Evolutionary conservation across 2,797 vertebrate species (phyloP).

Genomic region (Morelia viridis): DNA sequence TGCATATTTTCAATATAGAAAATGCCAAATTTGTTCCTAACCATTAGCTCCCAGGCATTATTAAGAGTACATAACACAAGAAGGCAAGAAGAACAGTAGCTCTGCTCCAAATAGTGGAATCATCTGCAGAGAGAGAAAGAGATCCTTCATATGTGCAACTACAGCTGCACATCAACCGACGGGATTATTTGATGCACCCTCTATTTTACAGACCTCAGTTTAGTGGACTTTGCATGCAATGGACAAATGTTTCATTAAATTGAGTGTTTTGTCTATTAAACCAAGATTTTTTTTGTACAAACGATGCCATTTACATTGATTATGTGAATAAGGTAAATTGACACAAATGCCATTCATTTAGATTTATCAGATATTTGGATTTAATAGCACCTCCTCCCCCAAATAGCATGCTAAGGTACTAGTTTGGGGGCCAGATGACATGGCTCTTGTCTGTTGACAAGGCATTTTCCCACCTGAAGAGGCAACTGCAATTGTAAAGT

Average conservation of each 20-base stretch:
- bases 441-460: not conserved
- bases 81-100: not conserved
- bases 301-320: not conserved
- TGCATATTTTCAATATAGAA: accelerated
- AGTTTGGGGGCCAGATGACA: not conserved
- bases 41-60: not conserved
- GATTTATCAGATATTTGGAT: not conserved
- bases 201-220: not conserved
- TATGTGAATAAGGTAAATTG: not conserved
- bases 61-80: not conserved
- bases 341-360: not conserved
- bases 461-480: not conserved
- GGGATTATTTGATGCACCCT: not conserved
- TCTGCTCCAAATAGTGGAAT: not conserved
- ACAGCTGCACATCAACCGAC: not conserved
- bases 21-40: accelerated
- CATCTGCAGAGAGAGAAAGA: not conserved
- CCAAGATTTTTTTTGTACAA: not conserved
- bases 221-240: not conserved
- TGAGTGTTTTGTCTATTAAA: not conserved
- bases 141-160: not conserved
- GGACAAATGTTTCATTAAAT: not conserved
- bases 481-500: not conserved
- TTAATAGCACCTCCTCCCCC: not conserved
- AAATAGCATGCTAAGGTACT: not conserved